These are phyloP conservation scores for Rana temporaria DNA, from an alignment of 2,113 vertebrate genomes.

Conservation along the genomic window DNA sequence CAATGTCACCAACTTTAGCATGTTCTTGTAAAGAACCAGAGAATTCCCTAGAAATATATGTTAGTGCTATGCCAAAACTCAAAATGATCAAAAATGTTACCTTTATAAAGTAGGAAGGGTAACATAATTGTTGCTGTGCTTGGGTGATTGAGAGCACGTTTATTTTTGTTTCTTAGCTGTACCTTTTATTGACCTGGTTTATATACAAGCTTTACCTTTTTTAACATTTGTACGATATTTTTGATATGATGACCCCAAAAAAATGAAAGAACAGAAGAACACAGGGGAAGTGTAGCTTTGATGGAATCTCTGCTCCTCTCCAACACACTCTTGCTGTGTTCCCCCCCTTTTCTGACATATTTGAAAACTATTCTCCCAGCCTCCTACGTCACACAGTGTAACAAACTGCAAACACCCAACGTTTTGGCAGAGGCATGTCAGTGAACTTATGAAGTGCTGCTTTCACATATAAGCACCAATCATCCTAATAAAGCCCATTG, in stretches of 20 bases:
- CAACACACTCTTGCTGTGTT: conserved; percentile 18
- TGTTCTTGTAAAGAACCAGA: no score
- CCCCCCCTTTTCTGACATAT: not conserved
- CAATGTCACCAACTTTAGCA: no score
- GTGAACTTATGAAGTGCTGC: conserved; percentile 50
- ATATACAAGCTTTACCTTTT: not conserved
- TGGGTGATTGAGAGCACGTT: not conserved
- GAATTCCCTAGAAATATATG: no score
- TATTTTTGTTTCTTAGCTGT: not conserved
- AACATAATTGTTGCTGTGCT: no score
- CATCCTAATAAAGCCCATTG: conserved; percentile 11
- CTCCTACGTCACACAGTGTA: conserved; percentile 51
- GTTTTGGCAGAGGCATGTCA: conserved; percentile 40
- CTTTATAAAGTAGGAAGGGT: no score
- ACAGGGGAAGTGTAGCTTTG: not conserved
- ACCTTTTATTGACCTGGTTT: not conserved
- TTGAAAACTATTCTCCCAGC: conserved; percentile 15
- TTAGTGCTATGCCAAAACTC: no score
- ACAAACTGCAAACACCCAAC: conserved; percentile 53
- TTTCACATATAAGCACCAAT: conserved; percentile 26
- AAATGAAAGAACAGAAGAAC: not conserved
- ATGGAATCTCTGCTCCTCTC: conserved; percentile 26
- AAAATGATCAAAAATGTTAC: no score
- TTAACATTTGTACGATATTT: not conserved
- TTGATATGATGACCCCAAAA: not conserved